Evolutionary conservation across 1,140 invertebrate genomes (phyloP), one percentile per base, ranked within the genome.

Genomic region (Telenomus remus): DNA sequence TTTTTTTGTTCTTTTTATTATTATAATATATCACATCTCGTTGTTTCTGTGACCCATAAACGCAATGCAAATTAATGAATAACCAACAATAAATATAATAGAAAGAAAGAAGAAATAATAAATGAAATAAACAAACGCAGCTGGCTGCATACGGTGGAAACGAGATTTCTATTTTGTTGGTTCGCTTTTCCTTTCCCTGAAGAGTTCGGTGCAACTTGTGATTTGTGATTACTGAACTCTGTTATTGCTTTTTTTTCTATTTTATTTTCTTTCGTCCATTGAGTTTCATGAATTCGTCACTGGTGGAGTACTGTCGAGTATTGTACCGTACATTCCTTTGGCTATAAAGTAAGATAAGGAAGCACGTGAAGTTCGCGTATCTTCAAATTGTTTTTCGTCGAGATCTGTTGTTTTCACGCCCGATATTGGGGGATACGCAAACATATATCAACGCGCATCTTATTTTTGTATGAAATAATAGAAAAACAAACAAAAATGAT

Each of bases 311-410:
- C 84, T 83, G 86, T 88, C 76, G 85, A 87, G 86, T 88, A 88
- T 88, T 88, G 87, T 88, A 88, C 85, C 83, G 84, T 88, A 88
- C 87, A 88, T 88, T 88, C 87, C 87, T 88, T 88, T 86, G 87
- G 86, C 86, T 88, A 87, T 88, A 88, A 88, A 80, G 75, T 87
- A 88, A 86, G 84, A 82, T 86, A 85, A 85, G 73, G 47, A 76
- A 78, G 70, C 64, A 76, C 63, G 66, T 78, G 76, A 78, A 78
- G 79, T 79, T 75, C 54, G 68, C 68, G 71, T 79, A 77, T 59
- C 64, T 70, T 70, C 69, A 27, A n/a, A 59, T 68, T 75, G 44
- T 69, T 78, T n/a, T n/a, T 72, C 59, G 59, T 73, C 69, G 66
- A 50, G 6, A 76, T 70, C 44, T 78, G 68, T 76, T 70, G 47